Evolutionary conservation across 2,113 vertebrate species (phyloP).

Genomic region (Gobiocypris rarus): DNA sequence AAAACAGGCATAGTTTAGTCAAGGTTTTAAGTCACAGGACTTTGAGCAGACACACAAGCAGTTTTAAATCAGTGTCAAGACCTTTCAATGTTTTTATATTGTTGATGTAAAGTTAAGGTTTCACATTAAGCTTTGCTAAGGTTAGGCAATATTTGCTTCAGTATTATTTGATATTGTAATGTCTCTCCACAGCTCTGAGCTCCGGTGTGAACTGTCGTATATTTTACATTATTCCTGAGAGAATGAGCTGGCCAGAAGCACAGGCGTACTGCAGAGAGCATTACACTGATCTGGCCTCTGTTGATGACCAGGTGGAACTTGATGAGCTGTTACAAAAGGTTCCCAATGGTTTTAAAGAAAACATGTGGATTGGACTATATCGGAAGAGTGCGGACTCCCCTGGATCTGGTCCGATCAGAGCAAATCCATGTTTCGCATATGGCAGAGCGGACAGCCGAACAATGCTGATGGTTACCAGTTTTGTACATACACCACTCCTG

Average conservation of each 20-base stretch:
- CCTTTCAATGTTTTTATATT: too few relatives aligned
- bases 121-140: too few relatives aligned
- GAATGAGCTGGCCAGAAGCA: not conserved
- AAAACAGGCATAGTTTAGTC: too few relatives aligned
- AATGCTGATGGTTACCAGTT: not conserved
- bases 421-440: not conserved
- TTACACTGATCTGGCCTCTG: not conserved
- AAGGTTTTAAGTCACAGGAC: too few relatives aligned
- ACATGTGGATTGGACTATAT: not conserved
- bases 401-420: not conserved
- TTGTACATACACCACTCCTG: not conserved
- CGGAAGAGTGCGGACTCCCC: not conserved
- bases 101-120: too few relatives aligned
- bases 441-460: not conserved
- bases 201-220: not conserved
- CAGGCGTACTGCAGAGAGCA: not conserved
- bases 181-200: conserved; percentile 7
- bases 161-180: too few relatives aligned
- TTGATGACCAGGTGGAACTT: not conserved
- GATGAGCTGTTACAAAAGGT: too few relatives aligned
- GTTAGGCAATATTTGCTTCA: too few relatives aligned
- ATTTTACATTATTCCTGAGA: not conserved
- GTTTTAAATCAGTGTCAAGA: too few relatives aligned
- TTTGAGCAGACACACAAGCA: too few relatives aligned
- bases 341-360: too few relatives aligned